A percentile compares a stretch with the other conserved stretches of the same genome.
Evolutionary conservation across 2,113 vertebrate species (phyloP).

Genomic region (Regulus satrapa): DNA sequence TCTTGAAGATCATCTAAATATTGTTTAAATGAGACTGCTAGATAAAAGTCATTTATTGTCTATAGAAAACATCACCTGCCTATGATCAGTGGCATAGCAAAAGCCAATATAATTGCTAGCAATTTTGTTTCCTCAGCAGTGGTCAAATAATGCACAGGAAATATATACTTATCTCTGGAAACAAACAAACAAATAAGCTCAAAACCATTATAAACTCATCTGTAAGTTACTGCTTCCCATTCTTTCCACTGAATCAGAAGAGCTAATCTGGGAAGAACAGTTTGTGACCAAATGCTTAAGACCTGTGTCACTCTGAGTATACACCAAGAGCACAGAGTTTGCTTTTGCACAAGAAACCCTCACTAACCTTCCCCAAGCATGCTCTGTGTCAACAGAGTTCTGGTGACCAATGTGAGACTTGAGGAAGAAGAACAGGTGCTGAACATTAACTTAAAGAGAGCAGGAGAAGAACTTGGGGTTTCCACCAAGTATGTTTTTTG

Average conservation of each 20-base stretch:
- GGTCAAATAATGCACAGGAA: not conserved
- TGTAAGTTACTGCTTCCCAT: fast-evolving
- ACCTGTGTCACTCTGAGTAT: not conserved
- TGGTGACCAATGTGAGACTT: not conserved
- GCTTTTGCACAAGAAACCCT: not conserved
- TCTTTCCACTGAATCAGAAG: not conserved
- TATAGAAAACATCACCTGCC: not conserved
- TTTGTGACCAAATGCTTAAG: not conserved
- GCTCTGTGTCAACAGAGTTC: not conserved
- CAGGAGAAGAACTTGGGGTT: not conserved
- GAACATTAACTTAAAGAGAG: not conserved
- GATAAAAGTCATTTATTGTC: not conserved
- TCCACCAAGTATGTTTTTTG: not conserved
- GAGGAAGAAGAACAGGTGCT: not conserved
- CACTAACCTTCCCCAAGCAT: not conserved
- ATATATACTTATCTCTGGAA: not conserved
- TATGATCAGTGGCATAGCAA: not conserved
- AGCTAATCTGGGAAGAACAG: not conserved
- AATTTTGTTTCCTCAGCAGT: not conserved
- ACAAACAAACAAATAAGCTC: not conserved
- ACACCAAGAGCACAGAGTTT: no score
- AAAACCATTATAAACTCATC: not conserved
- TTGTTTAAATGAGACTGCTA: not conserved
- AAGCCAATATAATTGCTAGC: not conserved
- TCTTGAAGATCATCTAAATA: not conserved